Percentiles rank a stretch among this genome's conserved stretches.
Evolutionary conservation across 2,113 vertebrate genomes (phyloP).

Genomic region (Lepisosteus oculatus): DNA sequence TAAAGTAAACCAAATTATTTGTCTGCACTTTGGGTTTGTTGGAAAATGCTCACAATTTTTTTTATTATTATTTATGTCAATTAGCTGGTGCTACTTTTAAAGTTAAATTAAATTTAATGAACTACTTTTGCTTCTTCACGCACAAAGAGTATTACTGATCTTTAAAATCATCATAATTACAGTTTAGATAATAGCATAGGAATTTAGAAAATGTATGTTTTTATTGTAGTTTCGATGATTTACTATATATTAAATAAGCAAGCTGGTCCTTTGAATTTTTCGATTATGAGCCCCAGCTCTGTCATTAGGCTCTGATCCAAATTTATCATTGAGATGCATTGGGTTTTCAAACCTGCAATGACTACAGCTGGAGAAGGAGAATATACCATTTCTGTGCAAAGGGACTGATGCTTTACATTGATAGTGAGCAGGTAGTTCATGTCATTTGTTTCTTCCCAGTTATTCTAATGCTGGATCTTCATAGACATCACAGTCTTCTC

Average conservation of each 20-base stretch:
- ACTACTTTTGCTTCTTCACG: too few relatives aligned
- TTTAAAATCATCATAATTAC: not conserved
- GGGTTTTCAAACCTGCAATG: not conserved
- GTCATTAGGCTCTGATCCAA: slow-evolving; percentile 13
- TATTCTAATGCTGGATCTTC: too few relatives aligned
- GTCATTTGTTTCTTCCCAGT: too few relatives aligned
- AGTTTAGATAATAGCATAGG: not conserved
- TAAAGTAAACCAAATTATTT: too few relatives aligned
- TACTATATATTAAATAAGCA: not conserved
- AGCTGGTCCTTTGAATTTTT: slow-evolving; percentile 1
- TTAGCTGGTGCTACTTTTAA: too few relatives aligned
- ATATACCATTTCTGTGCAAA: not conserved
- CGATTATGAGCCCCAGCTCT: slow-evolving; percentile 9
- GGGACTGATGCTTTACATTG: not conserved
- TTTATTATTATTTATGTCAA: too few relatives aligned
- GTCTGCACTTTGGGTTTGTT: too few relatives aligned
- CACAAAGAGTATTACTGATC: not conserved
- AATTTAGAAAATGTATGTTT: not conserved
- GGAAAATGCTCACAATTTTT: too few relatives aligned
- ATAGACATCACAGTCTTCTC: too few relatives aligned
- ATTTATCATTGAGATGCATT: not conserved
- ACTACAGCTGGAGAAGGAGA: not conserved
- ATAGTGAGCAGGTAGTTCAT: not conserved
- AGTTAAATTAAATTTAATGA: too few relatives aligned
- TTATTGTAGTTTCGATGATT: not conserved